A percentile compares a stretch with the other conserved stretches of the same genome.
Conservation (phyloP, 2,888 invertebrate genomes). For the Germaria angustata region DNA sequence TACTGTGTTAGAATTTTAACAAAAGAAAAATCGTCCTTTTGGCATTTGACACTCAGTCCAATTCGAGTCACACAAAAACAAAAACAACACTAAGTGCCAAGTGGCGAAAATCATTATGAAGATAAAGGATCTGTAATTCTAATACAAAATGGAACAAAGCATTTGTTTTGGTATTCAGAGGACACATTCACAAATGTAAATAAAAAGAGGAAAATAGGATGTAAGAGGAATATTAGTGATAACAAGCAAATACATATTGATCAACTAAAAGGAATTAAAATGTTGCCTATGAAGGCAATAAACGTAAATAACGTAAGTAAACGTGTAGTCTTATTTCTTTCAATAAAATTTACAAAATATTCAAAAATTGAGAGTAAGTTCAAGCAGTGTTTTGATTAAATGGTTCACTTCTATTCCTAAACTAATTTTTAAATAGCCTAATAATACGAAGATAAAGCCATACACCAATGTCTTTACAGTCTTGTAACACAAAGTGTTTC, state of each 20-base stretch:
- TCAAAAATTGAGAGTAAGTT: too few relatives aligned
- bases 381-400: too few relatives aligned
- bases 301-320: too few relatives aligned
- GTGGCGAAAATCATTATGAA: slow-evolving; percentile 23
- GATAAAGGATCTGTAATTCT: slow-evolving; percentile 28
- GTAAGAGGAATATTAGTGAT: background rate
- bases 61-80: slow-evolving; percentile 13
- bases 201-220: background rate
- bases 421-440: too few relatives aligned
- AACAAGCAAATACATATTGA: background rate
- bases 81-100: background rate
- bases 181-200: slow-evolving; percentile 5
- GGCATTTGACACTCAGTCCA: slow-evolving; percentile 61
- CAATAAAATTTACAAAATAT: too few relatives aligned
- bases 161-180: background rate
- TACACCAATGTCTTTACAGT: too few relatives aligned
- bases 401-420: too few relatives aligned
- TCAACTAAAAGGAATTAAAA: background rate
- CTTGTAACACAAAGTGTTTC: too few relatives aligned
- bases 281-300: background rate
- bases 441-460: too few relatives aligned
- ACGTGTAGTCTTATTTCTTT: too few relatives aligned
- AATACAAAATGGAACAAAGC: slow-evolving; percentile 37
- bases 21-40: slow-evolving; percentile 59
- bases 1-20: slow-evolving; percentile 44